Evolutionary conservation across 2,113 vertebrate genomes (phyloP).

Genomic region (Cyprinus carpio): DNA sequence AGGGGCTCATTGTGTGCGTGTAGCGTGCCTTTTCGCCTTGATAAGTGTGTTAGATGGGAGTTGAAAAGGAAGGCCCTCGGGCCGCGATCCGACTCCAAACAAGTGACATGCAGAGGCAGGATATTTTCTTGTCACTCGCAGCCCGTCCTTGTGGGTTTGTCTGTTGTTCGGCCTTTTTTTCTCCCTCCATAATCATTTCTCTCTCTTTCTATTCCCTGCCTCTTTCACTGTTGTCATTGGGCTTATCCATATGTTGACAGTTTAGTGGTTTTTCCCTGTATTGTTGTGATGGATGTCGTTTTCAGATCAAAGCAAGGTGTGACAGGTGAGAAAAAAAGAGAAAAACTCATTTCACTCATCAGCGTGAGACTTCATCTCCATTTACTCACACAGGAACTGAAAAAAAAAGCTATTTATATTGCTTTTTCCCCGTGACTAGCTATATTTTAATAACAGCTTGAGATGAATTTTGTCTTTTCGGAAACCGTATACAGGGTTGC

Average conservation of each 20-base stretch:
- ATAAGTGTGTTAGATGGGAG: slow-evolving; percentile 63
- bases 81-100: slow-evolving; percentile 65
- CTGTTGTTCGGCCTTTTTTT: slow-evolving; percentile 56
- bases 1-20: slow-evolving; percentile 61
- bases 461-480: not conserved
- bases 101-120: slow-evolving; percentile 68
- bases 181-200: slow-evolving; percentile 43
- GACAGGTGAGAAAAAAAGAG: slow-evolving; percentile 24
- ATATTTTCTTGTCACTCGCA: slow-evolving; percentile 62
- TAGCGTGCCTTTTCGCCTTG: slow-evolving; percentile 57
- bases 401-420: slow-evolving; percentile 10
- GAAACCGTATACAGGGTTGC: not conserved
- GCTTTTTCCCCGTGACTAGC: not conserved
- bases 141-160: slow-evolving; percentile 57
- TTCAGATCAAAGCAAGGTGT: slow-evolving; percentile 65
- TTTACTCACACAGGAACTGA: slow-evolving; percentile 27
- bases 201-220: slow-evolving; percentile 8
- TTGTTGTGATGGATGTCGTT: slow-evolving; percentile 60
- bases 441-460: not conserved
- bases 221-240: slow-evolving; percentile 51
- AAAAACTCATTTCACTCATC: slow-evolving; percentile 50
- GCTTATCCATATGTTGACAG: slow-evolving; percentile 57
- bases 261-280: slow-evolving; percentile 58
- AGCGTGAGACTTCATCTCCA: slow-evolving; percentile 20
- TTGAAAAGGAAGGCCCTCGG: slow-evolving; percentile 67